Conservation (phyloP, 2,888 invertebrate genomes). For the Spialia ferax region DNA sequence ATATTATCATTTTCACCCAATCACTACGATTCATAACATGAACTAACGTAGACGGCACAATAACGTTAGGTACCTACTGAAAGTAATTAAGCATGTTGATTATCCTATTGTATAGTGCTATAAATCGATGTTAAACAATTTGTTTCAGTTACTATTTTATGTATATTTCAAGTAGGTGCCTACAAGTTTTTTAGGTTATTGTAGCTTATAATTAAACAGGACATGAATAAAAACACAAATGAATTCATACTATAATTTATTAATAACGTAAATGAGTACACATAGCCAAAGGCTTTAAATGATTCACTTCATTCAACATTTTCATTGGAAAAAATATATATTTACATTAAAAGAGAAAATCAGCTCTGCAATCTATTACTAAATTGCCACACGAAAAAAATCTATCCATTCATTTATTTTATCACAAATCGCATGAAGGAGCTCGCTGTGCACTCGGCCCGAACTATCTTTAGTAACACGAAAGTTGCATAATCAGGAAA, state of each 20-base stretch:
- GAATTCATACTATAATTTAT: constrained; percentile 85
- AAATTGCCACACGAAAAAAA: constrained; percentile 73
- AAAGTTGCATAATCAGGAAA: constrained; percentile 53
- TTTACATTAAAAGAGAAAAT: constrained; percentile 82
- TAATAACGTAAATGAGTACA: constrained; percentile 88
- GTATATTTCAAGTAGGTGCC: background rate
- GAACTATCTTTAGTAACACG: constrained; percentile 52
- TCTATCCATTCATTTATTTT: constrained; percentile 67
- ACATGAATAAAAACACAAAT: constrained; percentile 57
- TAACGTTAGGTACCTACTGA: constrained; percentile 30
- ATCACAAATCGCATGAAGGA: constrained; percentile 82
- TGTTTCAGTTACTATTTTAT: constrained; percentile 1
- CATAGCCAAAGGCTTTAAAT: constrained; percentile 86
- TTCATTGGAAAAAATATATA: constrained; percentile 77
- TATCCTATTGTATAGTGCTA: constrained; percentile 10
- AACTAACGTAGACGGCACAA: constrained; percentile 30
- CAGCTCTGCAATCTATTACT: constrained; percentile 76
- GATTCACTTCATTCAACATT: constrained; percentile 84
- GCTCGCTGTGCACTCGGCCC: constrained; percentile 82
- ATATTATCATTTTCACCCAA: constrained; percentile 70
- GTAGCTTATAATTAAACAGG: background rate
- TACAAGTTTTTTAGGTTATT: background rate
- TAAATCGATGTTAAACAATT: constrained; percentile 26
- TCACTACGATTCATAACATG: constrained; percentile 54
- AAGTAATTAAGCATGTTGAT: constrained; percentile 38